A percentile compares a stretch with the other conserved stretches of the same genome.
Conservation (phyloP, 37 sponge, comb jelly and placozoan genomes). For the Cladorhizidae sp. region DNA sequence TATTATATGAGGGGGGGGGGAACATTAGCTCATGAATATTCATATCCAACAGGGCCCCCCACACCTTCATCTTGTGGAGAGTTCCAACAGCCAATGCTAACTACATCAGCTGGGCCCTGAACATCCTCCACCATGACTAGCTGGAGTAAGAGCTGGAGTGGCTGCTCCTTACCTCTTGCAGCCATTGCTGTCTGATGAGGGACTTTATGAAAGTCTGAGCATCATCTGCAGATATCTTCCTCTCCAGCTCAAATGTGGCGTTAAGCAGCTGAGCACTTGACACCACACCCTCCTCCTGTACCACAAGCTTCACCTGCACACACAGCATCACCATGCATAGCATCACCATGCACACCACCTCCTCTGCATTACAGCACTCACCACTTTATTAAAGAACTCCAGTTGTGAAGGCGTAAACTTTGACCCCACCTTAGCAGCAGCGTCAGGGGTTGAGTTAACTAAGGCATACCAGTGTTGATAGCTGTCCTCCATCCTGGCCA, state of each 20-base stretch:
- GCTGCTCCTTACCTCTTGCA: slow-evolving; percentile 28
- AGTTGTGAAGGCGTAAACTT: slow-evolving; percentile 41
- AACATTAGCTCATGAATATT: too few species aligned
- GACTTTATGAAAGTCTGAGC: slow-evolving; percentile 37
- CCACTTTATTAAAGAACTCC: slow-evolving; percentile 59
- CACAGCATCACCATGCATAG: too few species aligned
- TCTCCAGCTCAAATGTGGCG: slow-evolving; percentile 16
- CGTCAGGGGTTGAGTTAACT: slow-evolving; percentile 52
- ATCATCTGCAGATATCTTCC: slow-evolving; percentile 25
- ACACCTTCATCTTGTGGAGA: too few species aligned
- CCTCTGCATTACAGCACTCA: neutral
- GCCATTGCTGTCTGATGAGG: slow-evolving; percentile 37
- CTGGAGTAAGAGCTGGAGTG: too few species aligned
- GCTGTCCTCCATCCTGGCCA: slow-evolving; percentile 43
- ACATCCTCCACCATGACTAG: too few species aligned
- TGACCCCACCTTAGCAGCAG: slow-evolving; percentile 55
- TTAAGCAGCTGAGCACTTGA: slow-evolving; percentile 31
- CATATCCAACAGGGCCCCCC: too few species aligned
- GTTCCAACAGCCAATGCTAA: too few species aligned
- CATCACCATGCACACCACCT: neutral
- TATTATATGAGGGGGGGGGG: too few species aligned
- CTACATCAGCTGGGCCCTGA: too few species aligned
- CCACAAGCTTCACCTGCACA: slow-evolving; percentile 26
- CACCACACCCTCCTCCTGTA: slow-evolving; percentile 20
- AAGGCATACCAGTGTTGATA: slow-evolving; percentile 38